phyloP scores from a whole-genome alignment of 2,888 invertebrate species.

The Autographa pulchrina region DNA sequence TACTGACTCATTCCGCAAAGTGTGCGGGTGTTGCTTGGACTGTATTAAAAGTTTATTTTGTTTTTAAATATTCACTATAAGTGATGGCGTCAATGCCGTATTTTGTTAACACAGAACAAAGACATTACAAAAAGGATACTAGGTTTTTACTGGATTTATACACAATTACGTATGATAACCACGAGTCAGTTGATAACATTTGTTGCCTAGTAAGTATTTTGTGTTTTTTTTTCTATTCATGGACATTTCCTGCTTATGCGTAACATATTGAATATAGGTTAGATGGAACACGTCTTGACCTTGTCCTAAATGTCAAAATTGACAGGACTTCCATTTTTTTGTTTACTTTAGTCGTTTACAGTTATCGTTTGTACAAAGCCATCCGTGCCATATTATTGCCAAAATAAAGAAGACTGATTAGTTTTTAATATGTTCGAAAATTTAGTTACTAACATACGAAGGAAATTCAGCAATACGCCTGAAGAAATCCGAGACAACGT shows the following conservation, averaged over 20 bases:
- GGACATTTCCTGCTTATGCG: constrained; percentile 18
- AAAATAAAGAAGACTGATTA: constrained; percentile 84
- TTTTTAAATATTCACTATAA: constrained; percentile 54
- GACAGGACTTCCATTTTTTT: constrained; percentile 72
- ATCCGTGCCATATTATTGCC: constrained; percentile 81
- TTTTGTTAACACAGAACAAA: constrained; percentile 88
- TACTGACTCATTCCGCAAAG: constrained; percentile 68
- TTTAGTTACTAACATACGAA: constrained; percentile 81
- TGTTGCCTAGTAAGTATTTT: constrained; percentile 90
- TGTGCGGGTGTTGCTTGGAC: constrained; percentile 64
- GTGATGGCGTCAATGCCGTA: constrained; percentile 88
- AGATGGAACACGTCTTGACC: constrained; percentile 79
- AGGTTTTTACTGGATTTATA: constrained; percentile 95
- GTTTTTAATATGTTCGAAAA: constrained; percentile 84
- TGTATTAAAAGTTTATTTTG: constrained; percentile 49
- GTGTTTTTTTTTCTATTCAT: constrained; percentile 27
- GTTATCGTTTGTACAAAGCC: constrained; percentile 66
- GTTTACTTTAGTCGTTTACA: constrained; percentile 65
- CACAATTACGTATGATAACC: constrained; percentile 95
- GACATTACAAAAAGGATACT: constrained; percentile 96
- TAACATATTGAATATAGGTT: constrained; percentile 34
- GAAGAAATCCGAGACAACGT: constrained; percentile 68
- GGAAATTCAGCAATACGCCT: constrained; percentile 80
- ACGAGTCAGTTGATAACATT: constrained; percentile 93
- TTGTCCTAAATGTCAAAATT: constrained; percentile 86